Evolutionary conservation across 2,797 vertebrate genomes (phyloP), one percentile per base, ranked within the genome.

Genomic region (Sebastes melanostomus): DNA sequence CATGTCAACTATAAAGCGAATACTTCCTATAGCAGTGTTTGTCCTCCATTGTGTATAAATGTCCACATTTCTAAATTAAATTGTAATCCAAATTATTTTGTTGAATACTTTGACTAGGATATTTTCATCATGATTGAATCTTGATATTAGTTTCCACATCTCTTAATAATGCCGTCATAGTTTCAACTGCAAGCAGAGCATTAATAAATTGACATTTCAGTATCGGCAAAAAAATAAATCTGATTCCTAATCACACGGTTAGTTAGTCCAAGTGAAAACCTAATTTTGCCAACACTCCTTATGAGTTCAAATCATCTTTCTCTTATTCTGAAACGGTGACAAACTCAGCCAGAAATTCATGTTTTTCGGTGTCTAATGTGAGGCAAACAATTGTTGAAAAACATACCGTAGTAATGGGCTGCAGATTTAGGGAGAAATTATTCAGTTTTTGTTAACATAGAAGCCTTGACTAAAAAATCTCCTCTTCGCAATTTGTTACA

Each of bases 181-280:
- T 38, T 42, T 75, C 22, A 46, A 38, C 65, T 52, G 8, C 38
- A 56, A 70, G 32, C 9, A 74, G 14, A 71, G 8, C 9, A 62
- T 36, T 20, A 63, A 72, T 32, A 27, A 74, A 74, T 8, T 38
- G 80, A 22, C 36, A 72, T 61, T 52, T 75, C 54, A 69, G 11
- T 29, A 58, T 46, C 1, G 0, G n/a, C 2, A 32, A 55, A 27
- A 16, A 59, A 68, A 6, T 67, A 22, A 55, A 66, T 25, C 36
- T 52, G 50, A 32, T 65, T 66, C 12, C 10, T 22, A 25, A 63
- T 78, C 46, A 54, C 71, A 63, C 5, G 6, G 18, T 70, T 65
- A 36, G 24, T 67, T 46, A 52, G 34, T 36, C 13, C 27, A 24
- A n/a, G 18, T 8, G 6, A 65, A 38, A 74, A 11, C 5, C 9